phyloP scores from a whole-genome alignment of 2,113 vertebrate species.

The Cariama cristata region DNA sequence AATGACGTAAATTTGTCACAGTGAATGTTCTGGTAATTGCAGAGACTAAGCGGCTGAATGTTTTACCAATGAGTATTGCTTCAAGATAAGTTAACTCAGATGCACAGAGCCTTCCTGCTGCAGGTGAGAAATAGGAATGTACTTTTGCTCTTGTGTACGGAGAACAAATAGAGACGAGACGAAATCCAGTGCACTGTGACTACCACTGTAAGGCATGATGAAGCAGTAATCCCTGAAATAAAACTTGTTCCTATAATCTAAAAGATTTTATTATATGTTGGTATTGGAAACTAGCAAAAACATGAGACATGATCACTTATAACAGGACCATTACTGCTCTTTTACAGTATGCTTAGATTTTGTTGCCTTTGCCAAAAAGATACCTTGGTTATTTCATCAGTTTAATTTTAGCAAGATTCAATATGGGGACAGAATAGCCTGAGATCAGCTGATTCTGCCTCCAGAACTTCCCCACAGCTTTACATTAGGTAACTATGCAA shows the following conservation, averaged over 20 bases:
- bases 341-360: not conserved
- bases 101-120: not conserved
- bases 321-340: not conserved
- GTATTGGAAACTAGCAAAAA: not conserved
- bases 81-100: not conserved
- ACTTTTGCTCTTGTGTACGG: not conserved
- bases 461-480: not conserved
- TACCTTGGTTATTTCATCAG: not conserved
- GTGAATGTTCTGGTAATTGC: not conserved
- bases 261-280: too few relatives aligned
- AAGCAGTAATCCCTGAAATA: not conserved
- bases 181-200: not conserved
- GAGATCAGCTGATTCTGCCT: not conserved
- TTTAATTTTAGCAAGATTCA: not conserved
- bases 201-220: not conserved
- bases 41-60: not conserved
- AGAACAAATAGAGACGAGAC: not conserved
- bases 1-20: not conserved
- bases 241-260: too few relatives aligned
- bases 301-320: not conserved
- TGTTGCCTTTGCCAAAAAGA: not conserved
- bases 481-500: not conserved
- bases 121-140: not conserved
- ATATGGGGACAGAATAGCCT: not conserved
- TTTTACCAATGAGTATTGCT: not conserved